These are phyloP conservation scores for Tinea pellionella DNA, from an alignment of 2,888 invertebrate species.

Conservation along the genomic window DNA sequence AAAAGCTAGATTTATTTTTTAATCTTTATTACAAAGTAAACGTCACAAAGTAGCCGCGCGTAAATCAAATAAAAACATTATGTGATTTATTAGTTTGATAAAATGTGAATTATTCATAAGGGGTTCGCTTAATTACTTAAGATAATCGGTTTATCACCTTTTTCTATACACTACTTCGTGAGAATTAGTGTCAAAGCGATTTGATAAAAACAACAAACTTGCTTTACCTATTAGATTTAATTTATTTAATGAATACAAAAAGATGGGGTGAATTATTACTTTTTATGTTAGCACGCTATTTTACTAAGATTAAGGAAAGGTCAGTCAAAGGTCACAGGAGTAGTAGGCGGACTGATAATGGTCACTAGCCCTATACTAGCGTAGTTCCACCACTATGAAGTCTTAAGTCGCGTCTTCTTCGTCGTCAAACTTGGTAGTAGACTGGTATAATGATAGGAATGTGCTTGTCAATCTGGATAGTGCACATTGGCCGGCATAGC, in stretches of 20 bases:
- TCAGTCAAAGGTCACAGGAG: too few relatives aligned
- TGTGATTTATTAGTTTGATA: conserved; percentile 17
- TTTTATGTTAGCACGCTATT: conserved; percentile 16
- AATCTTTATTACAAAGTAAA: not conserved
- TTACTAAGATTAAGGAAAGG: too few relatives aligned
- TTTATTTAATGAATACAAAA: conserved; percentile 9
- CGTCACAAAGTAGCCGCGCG: not conserved
- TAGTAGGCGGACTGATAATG: too few relatives aligned
- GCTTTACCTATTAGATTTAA: conserved; percentile 6
- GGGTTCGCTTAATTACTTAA: conserved; percentile 46
- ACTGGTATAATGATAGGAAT: too few relatives aligned
- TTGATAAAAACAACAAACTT: conserved; percentile 33
- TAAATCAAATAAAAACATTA: conserved; percentile 6
- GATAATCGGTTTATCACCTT: conserved; percentile 37
- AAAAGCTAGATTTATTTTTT: not conserved
- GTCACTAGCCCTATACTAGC: too few relatives aligned
- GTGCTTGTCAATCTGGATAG: too few relatives aligned
- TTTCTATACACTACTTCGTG: conserved; percentile 40
- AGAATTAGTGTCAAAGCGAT: conserved; percentile 43
- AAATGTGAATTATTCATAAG: conserved; percentile 31
- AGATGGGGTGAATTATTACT: conserved; percentile 14
- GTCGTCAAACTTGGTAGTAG: too few relatives aligned
- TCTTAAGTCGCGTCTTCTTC: too few relatives aligned
- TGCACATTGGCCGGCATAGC: too few relatives aligned
- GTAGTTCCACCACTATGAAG: too few relatives aligned